A percentile compares a stretch with the other conserved stretches of the same genome.
Conservation (phyloP, 2,888 invertebrate species). For the Antitype chi region DNA sequence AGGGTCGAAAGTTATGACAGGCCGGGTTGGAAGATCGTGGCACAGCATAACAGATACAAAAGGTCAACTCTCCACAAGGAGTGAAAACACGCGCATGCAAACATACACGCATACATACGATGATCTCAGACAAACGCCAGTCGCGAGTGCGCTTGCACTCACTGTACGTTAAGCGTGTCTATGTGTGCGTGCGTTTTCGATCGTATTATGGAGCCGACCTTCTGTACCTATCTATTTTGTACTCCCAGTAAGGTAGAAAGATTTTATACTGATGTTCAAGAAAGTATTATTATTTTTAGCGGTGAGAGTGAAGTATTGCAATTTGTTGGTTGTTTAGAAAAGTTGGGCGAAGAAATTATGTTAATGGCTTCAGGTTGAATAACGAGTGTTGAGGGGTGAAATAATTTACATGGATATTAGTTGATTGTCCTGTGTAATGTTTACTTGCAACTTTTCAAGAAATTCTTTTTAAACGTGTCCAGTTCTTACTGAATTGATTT, state of each 20-base stretch:
- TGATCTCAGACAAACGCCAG: too few species aligned
- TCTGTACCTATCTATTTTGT: neutral
- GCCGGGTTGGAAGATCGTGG: conserved; percentile 5
- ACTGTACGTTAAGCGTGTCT: neutral
- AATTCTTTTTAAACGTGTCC: neutral
- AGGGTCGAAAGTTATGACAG: conserved; percentile 70
- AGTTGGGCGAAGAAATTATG: conserved; percentile 39
- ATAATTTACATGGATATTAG: conserved; percentile 52
- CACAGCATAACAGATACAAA: neutral
- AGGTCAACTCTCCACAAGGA: neutral
- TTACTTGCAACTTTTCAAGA: neutral
- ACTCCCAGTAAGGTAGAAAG: conserved; percentile 37
- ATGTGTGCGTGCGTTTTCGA: neutral
- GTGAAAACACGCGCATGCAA: neutral
- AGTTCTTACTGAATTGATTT: neutral
- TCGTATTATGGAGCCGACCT: neutral
- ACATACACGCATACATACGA: neutral
- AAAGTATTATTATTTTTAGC: conserved; percentile 43
- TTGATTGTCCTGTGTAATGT: conserved; percentile 31
- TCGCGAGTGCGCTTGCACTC: neutral
- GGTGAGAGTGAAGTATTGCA: conserved; percentile 41
- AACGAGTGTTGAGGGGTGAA: conserved; percentile 14
- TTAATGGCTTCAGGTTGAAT: conserved; percentile 30
- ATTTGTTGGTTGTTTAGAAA: conserved; percentile 52
- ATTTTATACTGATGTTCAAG: conserved; percentile 39